Conservation (phyloP, 92 coral and sea anemone species). For the Zoanthus sociatus region DNA sequence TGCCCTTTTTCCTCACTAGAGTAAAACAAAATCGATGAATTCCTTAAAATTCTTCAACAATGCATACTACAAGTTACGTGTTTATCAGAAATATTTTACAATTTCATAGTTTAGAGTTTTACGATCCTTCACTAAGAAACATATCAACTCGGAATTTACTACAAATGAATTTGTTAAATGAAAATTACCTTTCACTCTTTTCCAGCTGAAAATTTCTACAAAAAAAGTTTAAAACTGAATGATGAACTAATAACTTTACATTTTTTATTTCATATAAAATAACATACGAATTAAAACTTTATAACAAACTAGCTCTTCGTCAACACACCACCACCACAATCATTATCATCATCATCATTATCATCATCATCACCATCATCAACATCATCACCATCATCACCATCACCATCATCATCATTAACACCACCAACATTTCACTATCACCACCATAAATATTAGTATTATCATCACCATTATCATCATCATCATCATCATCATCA, state of each 20-base stretch:
- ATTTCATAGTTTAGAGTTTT: neutral
- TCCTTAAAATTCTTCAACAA: neutral
- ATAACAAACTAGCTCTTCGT: too few species aligned
- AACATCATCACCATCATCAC: too few species aligned
- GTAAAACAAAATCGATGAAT: neutral
- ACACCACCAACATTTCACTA: too few species aligned
- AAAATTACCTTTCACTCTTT: slow-evolving; percentile 19
- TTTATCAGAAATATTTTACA: neutral
- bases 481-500: too few species aligned
- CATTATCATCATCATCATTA: neutral
- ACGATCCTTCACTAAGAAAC: neutral
- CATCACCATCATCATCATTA: too few species aligned
- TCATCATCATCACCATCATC: too few species aligned
- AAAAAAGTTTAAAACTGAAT: neutral
- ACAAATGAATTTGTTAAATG: neutral
- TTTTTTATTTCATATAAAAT: neutral
- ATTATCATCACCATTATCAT: too few species aligned
- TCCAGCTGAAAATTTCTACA: slow-evolving; percentile 14
- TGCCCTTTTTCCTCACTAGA: slow-evolving; percentile 13
- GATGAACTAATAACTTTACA: neutral
- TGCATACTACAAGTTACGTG: neutral
- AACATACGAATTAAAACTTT: too few species aligned
- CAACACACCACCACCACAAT: neutral
- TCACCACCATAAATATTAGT: too few species aligned
- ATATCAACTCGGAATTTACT: neutral